Base-by-base conservation (phyloP, 2,797 vertebrate species). In the Rallus crepitans region DNA sequence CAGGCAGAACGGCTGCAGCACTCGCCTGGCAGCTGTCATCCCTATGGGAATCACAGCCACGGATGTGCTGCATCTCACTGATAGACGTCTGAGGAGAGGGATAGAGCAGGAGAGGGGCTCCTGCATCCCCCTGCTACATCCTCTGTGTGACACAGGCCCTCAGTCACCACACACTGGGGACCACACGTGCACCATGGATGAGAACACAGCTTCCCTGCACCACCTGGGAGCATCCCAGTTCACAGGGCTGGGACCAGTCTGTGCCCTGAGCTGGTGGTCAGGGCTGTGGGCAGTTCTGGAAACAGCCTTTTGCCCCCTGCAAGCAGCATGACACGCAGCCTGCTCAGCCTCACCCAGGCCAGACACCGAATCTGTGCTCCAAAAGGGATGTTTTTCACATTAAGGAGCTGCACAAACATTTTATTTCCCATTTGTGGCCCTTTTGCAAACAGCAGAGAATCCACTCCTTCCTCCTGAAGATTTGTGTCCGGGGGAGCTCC, bases 401-500 rank as follows among this genome's bases (percentile, higher is more conserved):
- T 94, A 94, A 95, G 94, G 91, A 84, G 69, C 95, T 94, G 79
- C 89, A 83, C 94, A 94, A 96, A 93, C 92, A 93, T 94, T 96
- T 93, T 94, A 95, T 96, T 96, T 94, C 96, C 89, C 96, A 97
- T 94, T 92, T 93, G 92, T 86, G 95, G 85, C 95, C 92, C 80
- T 94, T 94, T 72, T 82, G 82, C 91, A 96, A 96, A 96, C 88
- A 94, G 82, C 85, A 60, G 93, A 97, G 91, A 96, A 95, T 96
- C 94, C 85, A 65, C 87, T 96, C 85, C 63, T 94, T 88, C 94
- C 89, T 94, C 80, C 80, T 50, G 73, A 96, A 96, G 95, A 96
- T 96, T 96, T 96, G 96, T 96, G 96, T 93, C 89, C 60, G 9
- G 82, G 95, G 94, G 96, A 96, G 93, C 93, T 96, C 94, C 96